Evolutionary conservation across 2,888 invertebrate genomes (phyloP), one percentile per base, ranked within the genome.

Genomic region (Muscina levida): DNA sequence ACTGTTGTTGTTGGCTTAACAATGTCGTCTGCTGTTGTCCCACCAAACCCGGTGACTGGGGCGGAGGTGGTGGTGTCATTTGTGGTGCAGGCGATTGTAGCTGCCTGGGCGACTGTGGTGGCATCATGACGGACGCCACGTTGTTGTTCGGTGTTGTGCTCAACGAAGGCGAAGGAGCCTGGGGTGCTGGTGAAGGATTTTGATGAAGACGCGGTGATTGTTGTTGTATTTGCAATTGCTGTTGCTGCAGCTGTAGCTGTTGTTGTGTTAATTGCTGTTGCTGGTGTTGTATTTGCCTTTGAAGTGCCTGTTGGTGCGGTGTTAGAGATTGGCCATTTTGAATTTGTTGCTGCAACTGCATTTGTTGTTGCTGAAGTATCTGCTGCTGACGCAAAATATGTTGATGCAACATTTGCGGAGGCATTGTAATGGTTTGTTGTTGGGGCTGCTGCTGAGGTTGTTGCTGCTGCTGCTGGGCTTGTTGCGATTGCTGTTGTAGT

Each of bases 271-370:
- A 73, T 67, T 87, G 87, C 46, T 92, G 88, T 79, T 92, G 93
- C 77, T 92, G 93, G 85, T 93, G 93, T 85, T 93, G 93, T 67
- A 93, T 88, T 85, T 93, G 88, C 66, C 92, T 92, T 82, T 93
- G 93, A 82, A 92, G 71, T 4, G 84, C 86, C 82, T 88, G 89
- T 70, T 88, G 89, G 19, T 88, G 87, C 1, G 87, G 87, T 3
- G 88, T 87, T 48, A 88, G 82, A 31, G 86, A 88, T 72, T 90
- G 89, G 0, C 89, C 87, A 73, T 84, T 87, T 78, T 87, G 88
- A 77, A 88, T 86, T 26, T 87, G 87, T 56, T 88, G 87, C 56
- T 89, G 89, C n/a, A 90, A 84, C 51, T 85, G 85, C 59, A 85
- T 82, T 57, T 86, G 87, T 39, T 89, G 87, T 57, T 90, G 89